Evolutionary conservation across 2,113 vertebrate genomes (phyloP), one percentile per base, ranked within the genome.

Genomic region (Paraplagusia blochii): DNA sequence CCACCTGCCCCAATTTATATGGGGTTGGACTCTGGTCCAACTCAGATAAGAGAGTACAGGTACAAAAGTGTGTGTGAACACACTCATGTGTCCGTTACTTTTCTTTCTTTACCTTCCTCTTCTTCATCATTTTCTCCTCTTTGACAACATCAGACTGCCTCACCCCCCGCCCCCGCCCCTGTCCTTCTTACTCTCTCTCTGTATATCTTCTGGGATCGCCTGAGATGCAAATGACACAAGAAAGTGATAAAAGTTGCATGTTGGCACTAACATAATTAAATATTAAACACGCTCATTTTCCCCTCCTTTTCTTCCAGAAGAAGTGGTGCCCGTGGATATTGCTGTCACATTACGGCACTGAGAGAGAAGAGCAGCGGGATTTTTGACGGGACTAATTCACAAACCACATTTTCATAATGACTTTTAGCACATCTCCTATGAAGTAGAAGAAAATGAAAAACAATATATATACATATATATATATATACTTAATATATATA

Each of bases 241-340:
- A 87, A 88, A 84, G 75, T 87, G 77, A 88, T 89, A 81, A 91
- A 89, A 90, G 81, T 88, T 88, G 84, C 79, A 89, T 87, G 87
- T 88, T 89, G 88, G 84, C 86, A 87, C 85, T 77, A 78, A 72
- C 82, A 53, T 86, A 88, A 91, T 92, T 89, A 90, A 90, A 88
- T 88, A 90, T 89, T 90, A 90, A 89, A 87, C 74, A 76, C 74
- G 61, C 50, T 60, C 69, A 60, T 76, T 76, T 84, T 74, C 44
- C 35, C 13, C 44, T 9, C 36, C 10, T 38, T 53, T 58, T 45
- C 80, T 63, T 70, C 51, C 19, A 48, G 48, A 48, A 54, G 76
- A 76, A 74, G 69, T 61, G 74, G 80, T 86, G 88, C 87, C 84
- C 86, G 81, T 88, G 84, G 85, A 86, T 89, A 89, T 88, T 91